These are phyloP conservation scores for Heliangelus exortis DNA, from an alignment of 2,797 vertebrate species.

Conservation along the genomic window DNA sequence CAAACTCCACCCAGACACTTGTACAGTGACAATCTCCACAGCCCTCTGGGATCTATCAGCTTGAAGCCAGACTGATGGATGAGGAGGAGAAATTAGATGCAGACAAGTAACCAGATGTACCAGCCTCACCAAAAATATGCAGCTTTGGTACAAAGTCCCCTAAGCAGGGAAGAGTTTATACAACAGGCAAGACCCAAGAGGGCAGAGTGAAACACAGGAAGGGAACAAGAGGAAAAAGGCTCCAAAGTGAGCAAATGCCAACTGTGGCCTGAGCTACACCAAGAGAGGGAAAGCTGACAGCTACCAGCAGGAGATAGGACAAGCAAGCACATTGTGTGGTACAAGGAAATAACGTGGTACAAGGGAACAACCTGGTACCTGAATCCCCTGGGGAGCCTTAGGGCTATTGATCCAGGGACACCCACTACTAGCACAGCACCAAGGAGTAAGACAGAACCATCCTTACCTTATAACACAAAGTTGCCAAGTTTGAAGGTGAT, in stretches of 20 bases:
- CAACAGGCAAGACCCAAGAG: neutral
- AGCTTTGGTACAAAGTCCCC: neutral
- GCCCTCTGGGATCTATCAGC: neutral
- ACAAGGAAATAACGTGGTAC: neutral
- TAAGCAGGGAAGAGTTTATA: neutral
- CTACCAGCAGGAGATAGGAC: neutral
- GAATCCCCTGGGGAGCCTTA: neutral
- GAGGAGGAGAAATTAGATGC: neutral
- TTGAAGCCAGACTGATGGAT: neutral
- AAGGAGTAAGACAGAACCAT: neutral
- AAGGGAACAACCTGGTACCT: neutral
- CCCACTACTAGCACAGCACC: neutral
- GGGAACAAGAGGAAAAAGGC: neutral
- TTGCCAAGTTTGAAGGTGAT: conserved; percentile 96
- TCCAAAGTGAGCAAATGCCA: neutral
- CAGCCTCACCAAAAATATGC: neutral
- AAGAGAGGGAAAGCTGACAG: neutral
- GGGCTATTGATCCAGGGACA: neutral
- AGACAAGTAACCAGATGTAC: neutral
- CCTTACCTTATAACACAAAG: conserved; percentile 95
- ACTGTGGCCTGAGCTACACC: neutral
- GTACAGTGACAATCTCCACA: neutral
- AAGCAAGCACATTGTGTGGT: neutral
- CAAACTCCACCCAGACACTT: neutral
- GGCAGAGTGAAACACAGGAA: neutral